Evolutionary conservation across 2,888 invertebrate genomes (phyloP).

Genomic region (Lasioglossum pauxillum): DNA sequence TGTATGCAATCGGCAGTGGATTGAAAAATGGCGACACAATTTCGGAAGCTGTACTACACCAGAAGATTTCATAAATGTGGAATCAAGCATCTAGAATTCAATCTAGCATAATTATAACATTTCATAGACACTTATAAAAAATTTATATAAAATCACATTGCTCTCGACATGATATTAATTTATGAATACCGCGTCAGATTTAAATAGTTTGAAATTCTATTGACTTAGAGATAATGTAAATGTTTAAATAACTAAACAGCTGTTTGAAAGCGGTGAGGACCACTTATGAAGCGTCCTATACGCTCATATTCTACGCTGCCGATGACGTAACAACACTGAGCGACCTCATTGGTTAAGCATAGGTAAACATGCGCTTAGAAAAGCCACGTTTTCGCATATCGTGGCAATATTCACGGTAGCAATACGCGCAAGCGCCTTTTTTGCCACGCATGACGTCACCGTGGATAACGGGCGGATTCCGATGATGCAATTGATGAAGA

Average conservation of each 20-base stretch:
- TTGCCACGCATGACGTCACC: constrained; percentile 30
- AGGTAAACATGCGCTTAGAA: constrained; percentile 42
- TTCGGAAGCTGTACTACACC: too few species aligned
- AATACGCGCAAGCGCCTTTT: constrained; percentile 14
- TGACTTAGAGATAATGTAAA: neutral
- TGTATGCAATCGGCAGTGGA: neutral
- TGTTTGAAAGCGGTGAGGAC: neutral
- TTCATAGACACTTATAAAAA: neutral
- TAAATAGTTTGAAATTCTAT: neutral
- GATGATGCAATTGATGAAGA: constrained; percentile 36
- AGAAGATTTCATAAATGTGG: too few species aligned
- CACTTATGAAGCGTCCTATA: constrained; percentile 13
- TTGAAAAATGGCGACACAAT: neutral
- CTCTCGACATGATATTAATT: neutral
- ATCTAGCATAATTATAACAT: neutral
- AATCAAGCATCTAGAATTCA: too few species aligned
- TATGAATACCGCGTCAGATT: neutral
- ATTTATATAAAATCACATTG: neutral
- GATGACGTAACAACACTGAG: constrained; percentile 36
- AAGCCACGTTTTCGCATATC: constrained; percentile 36
- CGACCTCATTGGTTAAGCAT: constrained; percentile 38
- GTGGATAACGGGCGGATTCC: constrained; percentile 30
- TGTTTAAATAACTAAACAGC: neutral
- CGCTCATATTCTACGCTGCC: neutral
- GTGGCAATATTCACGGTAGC: neutral